These are phyloP conservation scores for Rousettus leschenaultii DNA, from an alignment of 2,113 vertebrate species.

Conservation along the genomic window DNA sequence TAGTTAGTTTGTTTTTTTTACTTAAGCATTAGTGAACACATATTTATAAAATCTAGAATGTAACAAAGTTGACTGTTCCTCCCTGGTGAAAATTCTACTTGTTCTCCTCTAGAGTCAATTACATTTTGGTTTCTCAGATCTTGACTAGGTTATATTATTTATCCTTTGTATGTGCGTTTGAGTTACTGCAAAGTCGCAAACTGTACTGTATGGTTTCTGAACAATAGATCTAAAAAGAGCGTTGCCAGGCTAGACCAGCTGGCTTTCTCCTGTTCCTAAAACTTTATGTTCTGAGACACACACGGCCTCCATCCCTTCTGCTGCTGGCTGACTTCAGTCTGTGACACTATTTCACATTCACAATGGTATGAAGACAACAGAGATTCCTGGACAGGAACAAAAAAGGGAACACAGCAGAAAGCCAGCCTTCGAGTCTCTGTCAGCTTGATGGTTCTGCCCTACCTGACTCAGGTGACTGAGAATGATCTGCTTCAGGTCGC, in stretches of 20 bases:
- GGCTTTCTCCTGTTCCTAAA: slow-evolving; percentile 48
- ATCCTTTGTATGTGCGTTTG: background rate
- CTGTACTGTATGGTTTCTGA: slow-evolving; percentile 19
- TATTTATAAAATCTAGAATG: background rate
- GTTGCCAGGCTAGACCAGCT: background rate
- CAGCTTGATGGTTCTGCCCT: background rate
- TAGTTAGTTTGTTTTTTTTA: background rate
- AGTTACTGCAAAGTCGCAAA: slow-evolving; percentile 15
- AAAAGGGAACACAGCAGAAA: background rate
- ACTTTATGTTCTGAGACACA: slow-evolving; percentile 58
- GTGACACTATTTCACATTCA: background rate
- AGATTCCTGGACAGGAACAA: background rate
- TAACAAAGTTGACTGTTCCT: background rate
- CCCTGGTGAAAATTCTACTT: background rate
- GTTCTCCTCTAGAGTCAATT: background rate
- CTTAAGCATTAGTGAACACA: background rate
- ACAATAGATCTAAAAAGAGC: slow-evolving; percentile 25
- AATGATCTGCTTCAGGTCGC: background rate
- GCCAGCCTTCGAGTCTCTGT: background rate
- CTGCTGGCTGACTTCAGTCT: background rate
- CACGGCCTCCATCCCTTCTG: slow-evolving; percentile 34
- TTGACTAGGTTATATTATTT: background rate
- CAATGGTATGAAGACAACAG: background rate
- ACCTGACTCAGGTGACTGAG: background rate
- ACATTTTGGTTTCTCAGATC: background rate